These are phyloP conservation scores for Saccostrea glomerata DNA, from an alignment of 1,140 invertebrate genomes.

Conservation along the genomic window DNA sequence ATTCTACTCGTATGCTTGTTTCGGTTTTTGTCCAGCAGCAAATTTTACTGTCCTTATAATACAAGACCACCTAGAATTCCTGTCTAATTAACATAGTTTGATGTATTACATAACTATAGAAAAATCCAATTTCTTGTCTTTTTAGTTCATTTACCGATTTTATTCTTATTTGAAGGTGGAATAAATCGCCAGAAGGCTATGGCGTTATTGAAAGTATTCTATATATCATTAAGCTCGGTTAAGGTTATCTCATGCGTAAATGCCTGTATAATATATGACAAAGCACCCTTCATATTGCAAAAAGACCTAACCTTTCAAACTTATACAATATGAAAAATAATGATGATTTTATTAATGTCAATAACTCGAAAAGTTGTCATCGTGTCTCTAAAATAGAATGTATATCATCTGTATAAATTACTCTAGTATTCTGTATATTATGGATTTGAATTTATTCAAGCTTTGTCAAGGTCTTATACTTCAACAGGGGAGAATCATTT, in stretches of 20 bases:
- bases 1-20: neutral
- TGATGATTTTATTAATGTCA: neutral
- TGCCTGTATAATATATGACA: slow-evolving; percentile 12
- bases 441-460: neutral
- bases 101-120: neutral
- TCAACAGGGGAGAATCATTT: too few relatives aligned
- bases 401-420: neutral
- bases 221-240: neutral
- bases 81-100: neutral
- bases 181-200: neutral
- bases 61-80: neutral
- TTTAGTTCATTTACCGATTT: slow-evolving; percentile 20
- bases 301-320: neutral
- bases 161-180: slow-evolving; percentile 6
- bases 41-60: neutral
- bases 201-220: neutral
- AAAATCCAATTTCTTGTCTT: neutral
- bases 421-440: neutral
- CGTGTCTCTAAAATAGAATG: neutral
- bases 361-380: neutral
- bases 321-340: neutral
- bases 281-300: neutral
- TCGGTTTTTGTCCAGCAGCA: neutral
- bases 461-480: neutral
- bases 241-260: slow-evolving; percentile 17